Conservation (phyloP, 1,140 invertebrate genomes). For the Gryon sp. region DNA sequence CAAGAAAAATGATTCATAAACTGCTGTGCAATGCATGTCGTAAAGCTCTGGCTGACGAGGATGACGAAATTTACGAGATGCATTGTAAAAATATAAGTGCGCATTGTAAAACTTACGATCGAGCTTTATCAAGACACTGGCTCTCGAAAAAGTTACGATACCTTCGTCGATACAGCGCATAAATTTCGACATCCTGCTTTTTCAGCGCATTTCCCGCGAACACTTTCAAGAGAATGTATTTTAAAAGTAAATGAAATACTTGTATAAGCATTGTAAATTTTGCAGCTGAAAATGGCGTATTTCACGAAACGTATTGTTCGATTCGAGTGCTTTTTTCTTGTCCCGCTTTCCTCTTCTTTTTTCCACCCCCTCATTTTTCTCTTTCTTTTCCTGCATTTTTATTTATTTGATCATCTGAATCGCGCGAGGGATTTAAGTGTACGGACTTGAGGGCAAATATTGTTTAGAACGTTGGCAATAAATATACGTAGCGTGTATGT, state of each 20-base stretch:
- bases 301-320: neutral
- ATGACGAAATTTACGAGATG: slow-evolving; percentile 8
- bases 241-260: slow-evolving; percentile 11
- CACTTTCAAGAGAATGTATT: slow-evolving; percentile 7
- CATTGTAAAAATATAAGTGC: slow-evolving; percentile 13
- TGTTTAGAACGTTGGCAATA: too few relatives aligned
- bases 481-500: too few relatives aligned
- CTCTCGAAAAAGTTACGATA: slow-evolving; percentile 18
- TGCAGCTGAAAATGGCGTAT: neutral
- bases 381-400: neutral
- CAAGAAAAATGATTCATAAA: slow-evolving; percentile 17
- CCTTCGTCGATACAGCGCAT: slow-evolving; percentile 1
- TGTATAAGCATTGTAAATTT: slow-evolving; percentile 7
- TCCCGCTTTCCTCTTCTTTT: neutral
- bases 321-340: neutral
- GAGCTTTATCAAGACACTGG: slow-evolving; percentile 20
- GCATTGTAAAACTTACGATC: slow-evolving; percentile 14
- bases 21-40: neutral
- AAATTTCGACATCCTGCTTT: slow-evolving; percentile 12
- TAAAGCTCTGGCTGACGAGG: slow-evolving; percentile 4
- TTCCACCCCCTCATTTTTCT: neutral
- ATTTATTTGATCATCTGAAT: neutral
- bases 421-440: too few relatives aligned
- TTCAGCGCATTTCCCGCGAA: neutral
- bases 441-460: too few relatives aligned